These are phyloP conservation scores for Chymomyza procnemis DNA, from an alignment of 2,888 invertebrate genomes.

Conservation along the genomic window DNA sequence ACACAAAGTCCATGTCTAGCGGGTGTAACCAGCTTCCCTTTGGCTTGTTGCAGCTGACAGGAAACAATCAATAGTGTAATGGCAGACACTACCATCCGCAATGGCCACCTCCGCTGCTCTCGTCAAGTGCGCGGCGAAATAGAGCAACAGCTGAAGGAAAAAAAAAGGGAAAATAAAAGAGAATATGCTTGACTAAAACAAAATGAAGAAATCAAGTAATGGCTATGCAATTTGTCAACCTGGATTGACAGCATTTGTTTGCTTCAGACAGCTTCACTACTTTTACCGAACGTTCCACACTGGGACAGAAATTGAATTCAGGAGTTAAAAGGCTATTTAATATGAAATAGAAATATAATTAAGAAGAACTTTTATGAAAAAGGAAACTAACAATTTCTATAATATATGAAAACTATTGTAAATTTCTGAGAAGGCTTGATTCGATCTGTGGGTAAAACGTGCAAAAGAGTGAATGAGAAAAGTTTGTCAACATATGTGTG, in stretches of 20 bases:
- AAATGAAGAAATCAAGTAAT: constrained; percentile 32
- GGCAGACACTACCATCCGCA: constrained; percentile 65
- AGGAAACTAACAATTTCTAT: too few species aligned
- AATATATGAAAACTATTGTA: too few species aligned
- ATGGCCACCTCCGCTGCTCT: constrained; percentile 21
- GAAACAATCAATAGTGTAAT: constrained; percentile 69
- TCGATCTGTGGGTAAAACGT: too few species aligned
- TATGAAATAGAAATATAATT: not conserved
- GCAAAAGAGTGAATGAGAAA: too few species aligned
- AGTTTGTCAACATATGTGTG: too few species aligned
- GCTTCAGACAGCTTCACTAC: not conserved
- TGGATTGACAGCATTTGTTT: constrained; percentile 15
- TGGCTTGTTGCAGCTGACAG: constrained; percentile 36
- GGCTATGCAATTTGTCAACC: constrained; percentile 59
- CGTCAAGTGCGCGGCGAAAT: constrained; percentile 9
- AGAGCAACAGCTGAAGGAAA: not conserved
- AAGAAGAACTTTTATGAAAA: too few species aligned
- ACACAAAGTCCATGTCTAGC: constrained; percentile 40
- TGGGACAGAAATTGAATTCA: not conserved
- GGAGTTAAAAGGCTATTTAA: too few species aligned
- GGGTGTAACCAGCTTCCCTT: constrained; percentile 1
- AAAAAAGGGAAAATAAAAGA: not conserved
- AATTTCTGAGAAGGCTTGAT: too few species aligned
- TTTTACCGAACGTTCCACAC: not conserved
- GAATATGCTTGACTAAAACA: constrained; percentile 17